Evolutionary conservation across 2,888 invertebrate species (phyloP).

Genomic region (Oxycera nigricornis): DNA sequence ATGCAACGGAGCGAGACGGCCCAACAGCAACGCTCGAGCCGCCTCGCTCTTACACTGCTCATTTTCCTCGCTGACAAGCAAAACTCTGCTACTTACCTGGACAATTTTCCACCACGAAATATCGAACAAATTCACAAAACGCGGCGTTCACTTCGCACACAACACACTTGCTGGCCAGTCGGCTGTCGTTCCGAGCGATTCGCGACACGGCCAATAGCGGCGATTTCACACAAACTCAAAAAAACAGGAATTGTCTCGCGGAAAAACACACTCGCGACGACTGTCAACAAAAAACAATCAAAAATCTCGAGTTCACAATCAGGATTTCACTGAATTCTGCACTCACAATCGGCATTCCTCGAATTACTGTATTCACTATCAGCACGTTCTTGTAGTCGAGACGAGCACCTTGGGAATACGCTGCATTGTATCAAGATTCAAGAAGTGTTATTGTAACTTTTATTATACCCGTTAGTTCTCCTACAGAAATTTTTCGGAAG

Average conservation of each 20-base stretch:
- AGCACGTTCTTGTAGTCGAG: too few relatives aligned
- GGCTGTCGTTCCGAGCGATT: neutral
- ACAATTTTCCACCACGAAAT: constrained; percentile 1
- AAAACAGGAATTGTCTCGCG: constrained; percentile 5
- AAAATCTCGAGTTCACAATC: too few relatives aligned
- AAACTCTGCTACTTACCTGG: constrained; percentile 32
- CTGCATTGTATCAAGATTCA: too few relatives aligned
- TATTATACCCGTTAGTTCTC: too few relatives aligned
- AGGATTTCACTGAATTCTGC: too few relatives aligned
- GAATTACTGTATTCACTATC: too few relatives aligned
- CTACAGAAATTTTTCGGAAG: too few relatives aligned
- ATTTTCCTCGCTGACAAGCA: neutral
- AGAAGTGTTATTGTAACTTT: too few relatives aligned
- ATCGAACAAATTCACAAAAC: constrained; percentile 29
- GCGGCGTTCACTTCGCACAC: neutral
- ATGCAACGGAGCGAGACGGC: constrained; percentile 14
- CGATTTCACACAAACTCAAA: constrained; percentile 16
- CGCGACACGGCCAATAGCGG: neutral
- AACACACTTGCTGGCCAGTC: neutral
- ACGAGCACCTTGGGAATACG: too few relatives aligned
- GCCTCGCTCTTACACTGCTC: constrained; percentile 5
- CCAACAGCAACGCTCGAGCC: neutral
- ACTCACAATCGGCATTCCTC: too few relatives aligned
- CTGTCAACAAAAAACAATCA: constrained; percentile 29
- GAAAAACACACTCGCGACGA: constrained; percentile 20